Base-by-base conservation (phyloP, 2,888 invertebrate species). In the Agriopis marginaria region DNA sequence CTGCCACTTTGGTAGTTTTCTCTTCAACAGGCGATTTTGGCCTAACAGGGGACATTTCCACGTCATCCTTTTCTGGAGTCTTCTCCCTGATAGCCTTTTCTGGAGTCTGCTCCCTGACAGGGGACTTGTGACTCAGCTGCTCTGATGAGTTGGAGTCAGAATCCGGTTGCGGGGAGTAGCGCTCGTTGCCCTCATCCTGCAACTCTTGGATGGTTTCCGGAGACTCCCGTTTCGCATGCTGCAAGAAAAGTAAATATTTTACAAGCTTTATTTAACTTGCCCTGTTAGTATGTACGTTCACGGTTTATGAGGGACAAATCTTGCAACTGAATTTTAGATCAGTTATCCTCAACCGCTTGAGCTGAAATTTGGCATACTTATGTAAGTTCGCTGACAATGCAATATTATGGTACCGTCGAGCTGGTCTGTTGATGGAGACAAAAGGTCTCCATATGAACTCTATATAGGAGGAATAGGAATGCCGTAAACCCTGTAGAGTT, bases 191-290 rank as follows among this genome's bases (percentile, higher is more conserved):
- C 9, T 77, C 77, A 0, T 78, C 74, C 54, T 85, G 86, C 0
- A 75, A 61, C 14, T 89, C 88, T 62, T 89, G 89, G 54, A 90
- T 91, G 0, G 84, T 78, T 63, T 90, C 89, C 0, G 88, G 87
- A 10, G 86, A 84, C 17, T 91, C 90, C 60, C 90, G 85, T 23
- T 84, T 86, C 40, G 81, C 51, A 6, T 77, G 66, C 86, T 89
- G 76, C 5, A 56, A 56, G 5, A 42, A 14, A 4, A 55, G 10
- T 32, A 42, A 7, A 23, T 23, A 23, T 23, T 23, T 23, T 23
- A 2, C 17, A 23, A 2, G 0, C 17, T 23, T 23, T 23, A 23
- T 23, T 23, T 23, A 23, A 23, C 17, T 23, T 23, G 17, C 17
- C 17, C 17, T 23, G 17, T 23, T 23, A 23, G 17, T 23, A 23